Evolutionary conservation across 2,113 vertebrate genomes (phyloP).

Genomic region (Phrynosoma blainvillii): DNA sequence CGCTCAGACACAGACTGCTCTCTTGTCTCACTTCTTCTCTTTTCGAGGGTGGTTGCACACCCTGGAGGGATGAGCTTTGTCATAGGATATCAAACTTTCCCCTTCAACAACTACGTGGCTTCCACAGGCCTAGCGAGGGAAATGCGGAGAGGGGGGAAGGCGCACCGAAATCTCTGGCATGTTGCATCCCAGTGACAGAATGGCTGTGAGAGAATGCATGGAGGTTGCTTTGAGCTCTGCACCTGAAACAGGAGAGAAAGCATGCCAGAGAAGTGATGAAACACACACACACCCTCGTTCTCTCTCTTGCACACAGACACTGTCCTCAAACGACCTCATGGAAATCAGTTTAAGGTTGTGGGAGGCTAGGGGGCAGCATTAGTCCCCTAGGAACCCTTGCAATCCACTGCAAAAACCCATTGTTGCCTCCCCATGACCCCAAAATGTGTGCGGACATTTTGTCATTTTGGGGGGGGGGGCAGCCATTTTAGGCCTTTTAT

Average conservation of each 20-base stretch:
- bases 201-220: not conserved
- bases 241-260: not conserved
- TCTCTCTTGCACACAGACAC: not conserved
- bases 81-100: slow-evolving; percentile 71
- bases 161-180: slow-evolving; percentile 36
- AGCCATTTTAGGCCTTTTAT: too few relatives aligned
- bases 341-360: too few relatives aligned
- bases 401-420: too few relatives aligned
- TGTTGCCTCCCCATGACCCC: too few relatives aligned
- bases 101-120: slow-evolving; percentile 61
- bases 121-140: slow-evolving; percentile 60
- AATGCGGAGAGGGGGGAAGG: slow-evolving; percentile 35
- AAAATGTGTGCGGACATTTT: too few relatives aligned
- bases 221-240: not conserved
- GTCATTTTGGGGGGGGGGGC: too few relatives aligned
- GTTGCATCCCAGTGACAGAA: slow-evolving; percentile 48
- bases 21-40: slow-evolving; percentile 69
- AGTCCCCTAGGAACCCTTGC: too few relatives aligned
- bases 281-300: too few relatives aligned
- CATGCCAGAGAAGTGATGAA: not conserved
- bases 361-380: too few relatives aligned
- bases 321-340: not conserved
- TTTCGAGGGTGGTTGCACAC: slow-evolving; percentile 65
- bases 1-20: slow-evolving; percentile 66
- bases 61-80: slow-evolving; percentile 74